Percentiles rank a stretch among this genome's conserved stretches.
Evolutionary conservation across 2,113 vertebrate species (phyloP).

Genomic region (Ammodramus savannarum): DNA sequence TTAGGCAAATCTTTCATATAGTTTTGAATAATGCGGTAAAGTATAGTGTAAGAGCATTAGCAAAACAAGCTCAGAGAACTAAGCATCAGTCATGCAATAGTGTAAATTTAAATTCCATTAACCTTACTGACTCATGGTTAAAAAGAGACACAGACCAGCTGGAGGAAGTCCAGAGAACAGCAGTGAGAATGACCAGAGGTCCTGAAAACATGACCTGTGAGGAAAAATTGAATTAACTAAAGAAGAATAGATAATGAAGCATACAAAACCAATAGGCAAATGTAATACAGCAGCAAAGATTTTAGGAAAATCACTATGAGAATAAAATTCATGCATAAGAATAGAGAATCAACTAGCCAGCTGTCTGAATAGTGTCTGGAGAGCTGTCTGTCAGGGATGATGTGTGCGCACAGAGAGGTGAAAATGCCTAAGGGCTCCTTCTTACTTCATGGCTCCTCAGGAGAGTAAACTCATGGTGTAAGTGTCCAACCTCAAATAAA

Average conservation of each 20-base stretch:
- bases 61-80: not conserved
- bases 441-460: not conserved
- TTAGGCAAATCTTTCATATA: not conserved
- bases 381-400: not conserved
- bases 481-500: not conserved
- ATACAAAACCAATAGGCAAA: not conserved
- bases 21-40: not conserved
- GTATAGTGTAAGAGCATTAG: not conserved
- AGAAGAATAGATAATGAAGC: not conserved
- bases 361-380: not conserved
- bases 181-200: not conserved
- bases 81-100: not conserved
- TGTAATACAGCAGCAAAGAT: not conserved
- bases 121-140: not conserved
- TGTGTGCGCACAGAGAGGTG: not conserved
- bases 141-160: not conserved
- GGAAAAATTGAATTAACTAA: not conserved
- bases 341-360: not conserved
- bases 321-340: not conserved
- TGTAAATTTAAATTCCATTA: slow-evolving; percentile 26
- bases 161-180: not conserved
- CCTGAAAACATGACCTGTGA: not conserved
- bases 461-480: not conserved
- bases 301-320: not conserved
- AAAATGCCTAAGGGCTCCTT: not conserved